These are phyloP conservation scores for Mizuhopecten yessoensis DNA, from an alignment of 1,140 invertebrate species.

Conservation along the genomic window DNA sequence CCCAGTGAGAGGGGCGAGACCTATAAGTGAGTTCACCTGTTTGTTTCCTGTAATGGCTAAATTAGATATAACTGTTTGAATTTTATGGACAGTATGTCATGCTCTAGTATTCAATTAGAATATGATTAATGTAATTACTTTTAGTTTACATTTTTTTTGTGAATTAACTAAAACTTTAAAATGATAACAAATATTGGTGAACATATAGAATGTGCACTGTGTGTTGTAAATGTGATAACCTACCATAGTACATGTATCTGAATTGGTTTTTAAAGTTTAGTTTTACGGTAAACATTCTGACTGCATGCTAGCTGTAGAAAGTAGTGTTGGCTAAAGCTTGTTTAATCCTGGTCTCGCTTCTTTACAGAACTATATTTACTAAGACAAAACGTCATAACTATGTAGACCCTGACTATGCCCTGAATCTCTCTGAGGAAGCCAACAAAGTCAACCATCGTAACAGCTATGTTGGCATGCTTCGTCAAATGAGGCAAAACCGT, in stretches of 20 bases:
- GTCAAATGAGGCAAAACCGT: conserved; percentile 75
- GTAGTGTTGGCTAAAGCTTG: not conserved
- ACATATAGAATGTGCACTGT: not conserved
- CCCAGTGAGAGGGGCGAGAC: conserved; percentile 76
- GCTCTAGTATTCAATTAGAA: not conserved
- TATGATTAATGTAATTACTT: not conserved
- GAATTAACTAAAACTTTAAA: not conserved
- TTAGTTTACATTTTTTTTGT: no score
- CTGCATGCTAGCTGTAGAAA: not conserved
- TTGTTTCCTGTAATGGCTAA: not conserved
- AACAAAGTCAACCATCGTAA: conserved; percentile 71
- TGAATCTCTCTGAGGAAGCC: conserved; percentile 76
- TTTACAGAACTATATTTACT: conserved; percentile 81
- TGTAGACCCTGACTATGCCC: conserved; percentile 82
- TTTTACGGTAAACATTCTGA: not conserved
- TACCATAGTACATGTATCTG: not conserved
- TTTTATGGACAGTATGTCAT: not conserved
- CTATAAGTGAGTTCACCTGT: conserved; percentile 78
- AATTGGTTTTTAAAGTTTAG: not conserved
- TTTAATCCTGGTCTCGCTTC: not conserved
- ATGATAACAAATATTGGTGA: no score
- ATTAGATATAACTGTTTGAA: not conserved
- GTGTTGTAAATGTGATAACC: not conserved
- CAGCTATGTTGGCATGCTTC: conserved; percentile 76
- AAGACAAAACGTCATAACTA: conserved; percentile 78